A percentile compares a stretch with the other conserved stretches of the same genome.
phyloP scores from a whole-genome alignment of 1,140 invertebrate species.

The Harpegnathos saltator region DNA sequence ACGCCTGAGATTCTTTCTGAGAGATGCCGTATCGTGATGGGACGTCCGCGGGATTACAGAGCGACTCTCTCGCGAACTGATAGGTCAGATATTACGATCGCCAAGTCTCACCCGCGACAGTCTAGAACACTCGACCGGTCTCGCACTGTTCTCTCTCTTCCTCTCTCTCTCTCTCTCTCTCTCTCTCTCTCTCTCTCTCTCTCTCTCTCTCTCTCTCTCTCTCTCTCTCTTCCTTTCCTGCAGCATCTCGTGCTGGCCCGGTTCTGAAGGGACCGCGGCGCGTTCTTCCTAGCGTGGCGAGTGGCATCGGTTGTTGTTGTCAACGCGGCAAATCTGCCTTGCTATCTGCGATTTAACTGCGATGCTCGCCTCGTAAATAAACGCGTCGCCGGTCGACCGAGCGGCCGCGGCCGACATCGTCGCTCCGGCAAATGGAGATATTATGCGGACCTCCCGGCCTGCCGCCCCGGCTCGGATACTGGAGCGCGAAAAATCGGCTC shows the following conservation, averaged over 20 bases:
- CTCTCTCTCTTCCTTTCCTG: too few relatives aligned
- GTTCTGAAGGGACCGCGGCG: background rate
- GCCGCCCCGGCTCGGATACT: slow-evolving; percentile 34
- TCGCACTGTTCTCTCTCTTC: background rate
- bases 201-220: too few relatives aligned
- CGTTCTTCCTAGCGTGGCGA: slow-evolving; percentile 21
- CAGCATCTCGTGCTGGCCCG: background rate
- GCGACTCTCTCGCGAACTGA: slow-evolving; percentile 29
- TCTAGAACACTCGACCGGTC: slow-evolving; percentile 14
- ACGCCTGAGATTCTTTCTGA: slow-evolving; percentile 31
- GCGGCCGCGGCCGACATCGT: slow-evolving; percentile 32
- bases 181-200: background rate
- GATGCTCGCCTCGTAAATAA: slow-evolving; percentile 51
- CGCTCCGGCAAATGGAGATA: slow-evolving; percentile 61
- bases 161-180: slow-evolving; percentile 10
- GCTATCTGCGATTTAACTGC: slow-evolving; percentile 50
- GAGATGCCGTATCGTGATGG: slow-evolving; percentile 30
- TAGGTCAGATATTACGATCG: slow-evolving; percentile 51
- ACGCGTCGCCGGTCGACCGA: slow-evolving; percentile 17
- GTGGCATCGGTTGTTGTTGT: slow-evolving; percentile 35
- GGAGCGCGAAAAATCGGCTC: slow-evolving; percentile 28
- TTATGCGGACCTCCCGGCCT: slow-evolving; percentile 52
- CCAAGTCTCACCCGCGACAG: slow-evolving; percentile 10
- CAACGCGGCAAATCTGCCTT: slow-evolving; percentile 36
- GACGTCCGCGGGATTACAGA: slow-evolving; percentile 14